These are phyloP conservation scores for Drosophila affinis DNA, from an alignment of 2,888 invertebrate genomes.

Conservation along the genomic window DNA sequence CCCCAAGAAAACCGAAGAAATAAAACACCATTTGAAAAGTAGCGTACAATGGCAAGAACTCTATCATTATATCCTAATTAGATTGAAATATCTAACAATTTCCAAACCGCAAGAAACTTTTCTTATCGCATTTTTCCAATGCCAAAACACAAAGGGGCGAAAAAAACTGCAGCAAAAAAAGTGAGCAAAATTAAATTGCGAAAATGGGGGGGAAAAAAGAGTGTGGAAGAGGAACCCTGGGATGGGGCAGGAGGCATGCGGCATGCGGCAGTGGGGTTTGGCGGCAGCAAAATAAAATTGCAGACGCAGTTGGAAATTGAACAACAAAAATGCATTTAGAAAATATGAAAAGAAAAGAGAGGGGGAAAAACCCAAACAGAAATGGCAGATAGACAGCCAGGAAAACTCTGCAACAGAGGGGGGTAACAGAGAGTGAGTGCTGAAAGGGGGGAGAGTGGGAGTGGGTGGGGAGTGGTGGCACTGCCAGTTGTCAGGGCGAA, in stretches of 20 bases:
- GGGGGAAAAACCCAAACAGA: slow-evolving; percentile 19
- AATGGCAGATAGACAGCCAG: slow-evolving; percentile 35
- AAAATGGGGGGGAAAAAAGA: slow-evolving; percentile 6
- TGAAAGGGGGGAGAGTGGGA: background rate
- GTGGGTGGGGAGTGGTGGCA: background rate
- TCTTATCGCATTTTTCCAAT: slow-evolving; percentile 60
- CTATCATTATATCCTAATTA: slow-evolving; percentile 75
- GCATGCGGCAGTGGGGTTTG: slow-evolving; percentile 5
- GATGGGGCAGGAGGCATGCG: slow-evolving; percentile 18
- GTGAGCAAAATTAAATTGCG: slow-evolving; percentile 32
- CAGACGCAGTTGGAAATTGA: slow-evolving; percentile 76
- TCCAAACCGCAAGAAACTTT: slow-evolving; percentile 56
- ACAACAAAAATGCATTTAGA: slow-evolving; percentile 79
- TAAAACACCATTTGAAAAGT: background rate
- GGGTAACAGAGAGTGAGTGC: background rate
- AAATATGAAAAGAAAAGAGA: slow-evolving; percentile 56
- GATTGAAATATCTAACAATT: slow-evolving; percentile 73
- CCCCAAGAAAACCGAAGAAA: background rate
- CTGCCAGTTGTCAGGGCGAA: slow-evolving; percentile 64
- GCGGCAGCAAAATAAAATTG: slow-evolving; percentile 67
- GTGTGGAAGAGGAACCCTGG: slow-evolving; percentile 13
- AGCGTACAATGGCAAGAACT: background rate
- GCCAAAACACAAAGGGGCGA: slow-evolving; percentile 20
- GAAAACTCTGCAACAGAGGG: slow-evolving; percentile 43
- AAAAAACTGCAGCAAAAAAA: slow-evolving; percentile 22